Percentiles rank a stretch among this genome's conserved stretches.
Conservation (phyloP, 1,140 invertebrate genomes). For the Pogonomyrmex californicus region DNA sequence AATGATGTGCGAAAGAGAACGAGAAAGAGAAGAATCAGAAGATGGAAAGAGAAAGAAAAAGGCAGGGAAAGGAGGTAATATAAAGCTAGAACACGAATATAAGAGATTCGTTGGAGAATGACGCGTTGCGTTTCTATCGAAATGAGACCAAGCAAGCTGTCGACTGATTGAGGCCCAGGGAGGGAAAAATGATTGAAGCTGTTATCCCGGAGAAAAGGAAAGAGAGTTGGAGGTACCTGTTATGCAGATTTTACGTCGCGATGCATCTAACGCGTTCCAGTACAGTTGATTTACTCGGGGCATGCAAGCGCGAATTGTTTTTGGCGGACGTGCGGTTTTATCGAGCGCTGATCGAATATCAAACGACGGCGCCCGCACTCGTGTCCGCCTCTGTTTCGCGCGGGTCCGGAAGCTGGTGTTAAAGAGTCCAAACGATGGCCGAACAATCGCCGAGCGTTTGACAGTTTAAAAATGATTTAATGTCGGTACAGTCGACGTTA, state of each 20-base stretch:
- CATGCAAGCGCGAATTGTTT: constrained; percentile 68
- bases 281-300: constrained; percentile 66
- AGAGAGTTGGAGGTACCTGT: constrained; percentile 47
- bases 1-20: constrained; percentile 47
- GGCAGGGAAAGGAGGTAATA: constrained; percentile 48
- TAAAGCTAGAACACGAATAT: constrained; percentile 77
- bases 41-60: constrained; percentile 6
- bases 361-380: constrained; percentile 54
- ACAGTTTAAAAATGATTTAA: constrained; percentile 65
- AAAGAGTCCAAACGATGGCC: constrained; percentile 54
- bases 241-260: constrained; percentile 70
- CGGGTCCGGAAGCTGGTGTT: constrained; percentile 47
- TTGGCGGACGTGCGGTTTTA: constrained; percentile 56
- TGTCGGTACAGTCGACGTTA: constrained; percentile 39
- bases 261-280: constrained; percentile 59
- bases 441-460: constrained; percentile 50
- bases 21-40: constrained; percentile 21
- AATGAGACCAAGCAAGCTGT: constrained; percentile 43
- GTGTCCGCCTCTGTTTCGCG: constrained; percentile 42
- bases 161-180: constrained; percentile 27
- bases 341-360: constrained; percentile 65
- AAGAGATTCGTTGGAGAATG: constrained; percentile 72
- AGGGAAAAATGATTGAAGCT: constrained; percentile 39
- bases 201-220: constrained; percentile 1
- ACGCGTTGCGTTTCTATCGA: constrained; percentile 73